These are phyloP conservation scores for Chauna torquata DNA, from an alignment of 2,113 vertebrate species.

Conservation along the genomic window DNA sequence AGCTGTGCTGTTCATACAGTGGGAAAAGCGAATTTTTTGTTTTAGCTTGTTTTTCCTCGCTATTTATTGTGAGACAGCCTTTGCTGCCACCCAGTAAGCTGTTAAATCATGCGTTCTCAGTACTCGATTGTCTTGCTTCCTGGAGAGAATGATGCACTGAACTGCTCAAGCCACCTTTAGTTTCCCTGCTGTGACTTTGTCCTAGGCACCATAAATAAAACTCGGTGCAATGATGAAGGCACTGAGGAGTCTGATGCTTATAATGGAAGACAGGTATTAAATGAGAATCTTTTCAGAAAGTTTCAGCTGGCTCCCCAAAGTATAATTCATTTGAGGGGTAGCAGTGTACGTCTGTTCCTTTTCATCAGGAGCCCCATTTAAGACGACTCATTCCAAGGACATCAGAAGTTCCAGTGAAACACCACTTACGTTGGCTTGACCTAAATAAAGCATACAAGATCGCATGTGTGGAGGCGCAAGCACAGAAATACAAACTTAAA, in stretches of 20 bases:
- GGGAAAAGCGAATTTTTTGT: background rate
- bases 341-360: background rate
- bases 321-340: background rate
- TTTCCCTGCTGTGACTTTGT: background rate
- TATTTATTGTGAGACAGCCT: background rate
- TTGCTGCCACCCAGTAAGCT: background rate
- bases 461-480: background rate
- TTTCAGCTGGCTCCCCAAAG: background rate
- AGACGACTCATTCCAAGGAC: background rate
- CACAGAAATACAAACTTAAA: background rate
- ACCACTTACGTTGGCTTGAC: background rate
- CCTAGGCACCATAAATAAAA: background rate
- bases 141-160: background rate
- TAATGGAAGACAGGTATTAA: background rate
- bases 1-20: accelerated
- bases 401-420: background rate
- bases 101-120: background rate
- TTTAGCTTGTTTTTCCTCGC: background rate
- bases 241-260: background rate
- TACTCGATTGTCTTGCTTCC: background rate
- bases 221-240: background rate
- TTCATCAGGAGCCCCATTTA: background rate
- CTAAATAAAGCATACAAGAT: background rate
- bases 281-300: background rate
- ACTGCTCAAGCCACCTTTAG: background rate